Evolutionary conservation across 2,113 vertebrate species (phyloP).

Genomic region (Aegithalos caudatus): DNA sequence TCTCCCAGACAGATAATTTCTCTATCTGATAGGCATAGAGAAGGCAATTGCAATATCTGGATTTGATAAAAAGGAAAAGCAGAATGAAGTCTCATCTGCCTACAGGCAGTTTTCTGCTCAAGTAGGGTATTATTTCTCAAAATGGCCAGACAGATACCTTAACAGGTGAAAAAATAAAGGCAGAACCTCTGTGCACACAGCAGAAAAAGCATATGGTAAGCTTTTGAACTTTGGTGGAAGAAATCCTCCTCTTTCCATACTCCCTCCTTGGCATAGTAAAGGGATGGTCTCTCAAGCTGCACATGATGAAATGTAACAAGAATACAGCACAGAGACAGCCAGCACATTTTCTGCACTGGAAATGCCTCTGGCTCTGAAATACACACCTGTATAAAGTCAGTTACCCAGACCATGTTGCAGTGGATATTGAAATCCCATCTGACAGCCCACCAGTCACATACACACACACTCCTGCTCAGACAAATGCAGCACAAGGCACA

Average conservation of each 20-base stretch:
- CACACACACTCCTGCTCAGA: neutral
- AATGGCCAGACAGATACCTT: neutral
- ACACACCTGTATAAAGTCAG: neutral
- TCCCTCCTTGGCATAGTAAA: neutral
- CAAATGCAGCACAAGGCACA: neutral
- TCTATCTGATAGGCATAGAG: neutral
- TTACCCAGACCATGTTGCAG: neutral
- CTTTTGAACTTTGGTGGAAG: neutral
- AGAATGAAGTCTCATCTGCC: neutral
- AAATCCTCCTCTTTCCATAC: neutral
- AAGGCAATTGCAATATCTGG: neutral
- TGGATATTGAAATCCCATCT: neutral
- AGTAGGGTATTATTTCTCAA: neutral
- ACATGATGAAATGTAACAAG: neutral
- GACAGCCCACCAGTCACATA: neutral
- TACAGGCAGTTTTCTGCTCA: neutral
- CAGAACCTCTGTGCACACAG: neutral
- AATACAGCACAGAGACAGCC: neutral
- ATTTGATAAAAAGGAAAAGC: neutral
- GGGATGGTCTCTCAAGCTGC: neutral
- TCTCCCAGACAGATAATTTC: neutral
- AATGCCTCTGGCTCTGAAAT: conserved; percentile 14
- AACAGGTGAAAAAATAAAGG: neutral
- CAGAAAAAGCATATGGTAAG: neutral
- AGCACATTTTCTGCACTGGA: neutral